These are phyloP conservation scores for Tragelaphus buxtoni DNA, from an alignment of 2,113 vertebrate species.

Conservation along the genomic window DNA sequence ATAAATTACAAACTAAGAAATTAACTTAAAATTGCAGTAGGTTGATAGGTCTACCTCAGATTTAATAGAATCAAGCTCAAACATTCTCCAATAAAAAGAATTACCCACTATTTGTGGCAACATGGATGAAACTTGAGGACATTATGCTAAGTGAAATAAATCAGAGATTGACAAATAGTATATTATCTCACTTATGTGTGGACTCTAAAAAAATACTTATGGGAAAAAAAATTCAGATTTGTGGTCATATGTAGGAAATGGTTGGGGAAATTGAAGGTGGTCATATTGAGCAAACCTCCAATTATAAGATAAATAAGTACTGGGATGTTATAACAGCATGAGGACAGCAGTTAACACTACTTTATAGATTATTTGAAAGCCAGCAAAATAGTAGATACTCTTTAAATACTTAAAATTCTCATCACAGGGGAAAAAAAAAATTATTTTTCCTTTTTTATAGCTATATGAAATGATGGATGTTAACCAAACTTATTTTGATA, in stretches of 20 bases:
- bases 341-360: background rate
- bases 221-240: background rate
- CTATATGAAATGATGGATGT: background rate
- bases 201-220: background rate
- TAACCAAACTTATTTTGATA: background rate
- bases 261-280: background rate
- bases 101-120: background rate
- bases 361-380: background rate
- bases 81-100: background rate
- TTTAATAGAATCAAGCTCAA: background rate
- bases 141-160: background rate
- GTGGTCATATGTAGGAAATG: background rate
- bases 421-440: background rate
- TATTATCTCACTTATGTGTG: background rate
- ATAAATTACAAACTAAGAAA: background rate
- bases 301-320: background rate
- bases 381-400: background rate
- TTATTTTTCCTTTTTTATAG: background rate
- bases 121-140: background rate
- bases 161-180: background rate
- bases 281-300: background rate
- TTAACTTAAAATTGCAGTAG: background rate
- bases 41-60: background rate
- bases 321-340: background rate
- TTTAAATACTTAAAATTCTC: background rate